These are phyloP conservation scores for Callopanchax toddi DNA, from an alignment of 2,113 vertebrate species.

Conservation along the genomic window DNA sequence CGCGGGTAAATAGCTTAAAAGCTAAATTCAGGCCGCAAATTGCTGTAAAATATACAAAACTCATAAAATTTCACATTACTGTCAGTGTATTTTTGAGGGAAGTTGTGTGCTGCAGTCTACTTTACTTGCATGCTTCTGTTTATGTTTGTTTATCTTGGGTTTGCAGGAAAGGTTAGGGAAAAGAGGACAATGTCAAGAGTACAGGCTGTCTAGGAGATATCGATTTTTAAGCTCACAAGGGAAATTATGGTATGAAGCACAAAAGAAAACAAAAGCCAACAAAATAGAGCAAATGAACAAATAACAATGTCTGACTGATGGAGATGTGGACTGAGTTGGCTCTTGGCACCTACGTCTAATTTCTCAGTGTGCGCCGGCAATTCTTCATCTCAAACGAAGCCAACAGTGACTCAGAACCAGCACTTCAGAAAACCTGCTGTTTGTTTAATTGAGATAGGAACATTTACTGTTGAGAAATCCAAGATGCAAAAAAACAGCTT, in stretches of 20 bases:
- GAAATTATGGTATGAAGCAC: slow-evolving; percentile 71
- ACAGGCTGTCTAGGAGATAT: slow-evolving; percentile 54
- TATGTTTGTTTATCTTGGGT: slow-evolving; percentile 17
- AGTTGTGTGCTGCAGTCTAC: slow-evolving; percentile 6
- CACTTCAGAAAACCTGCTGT: slow-evolving; percentile 17
- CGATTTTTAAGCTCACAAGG: slow-evolving; percentile 69
- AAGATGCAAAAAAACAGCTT: background rate
- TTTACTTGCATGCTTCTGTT: slow-evolving; percentile 25
- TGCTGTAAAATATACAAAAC: background rate
- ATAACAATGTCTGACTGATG: slow-evolving; percentile 63
- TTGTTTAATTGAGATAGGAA: slow-evolving; percentile 34
- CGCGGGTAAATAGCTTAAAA: background rate
- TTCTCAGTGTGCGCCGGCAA: slow-evolving; percentile 45
- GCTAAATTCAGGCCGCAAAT: background rate
- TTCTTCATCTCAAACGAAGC: slow-evolving; percentile 27
- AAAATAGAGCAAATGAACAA: slow-evolving; percentile 61
- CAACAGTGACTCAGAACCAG: slow-evolving; percentile 6
- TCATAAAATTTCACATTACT: background rate
- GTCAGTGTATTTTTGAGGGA: background rate
- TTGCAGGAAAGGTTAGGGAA: slow-evolving; percentile 13
- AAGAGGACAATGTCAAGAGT: slow-evolving; percentile 40
- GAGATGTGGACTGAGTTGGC: slow-evolving; percentile 52
- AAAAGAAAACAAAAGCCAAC: slow-evolving; percentile 55
- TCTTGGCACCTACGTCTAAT: slow-evolving; percentile 50
- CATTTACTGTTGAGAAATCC: slow-evolving; percentile 2